A percentile compares a stretch with the other conserved stretches of the same genome.
Evolutionary conservation across 2,797 vertebrate species (phyloP).

Genomic region (Columba guinea): DNA sequence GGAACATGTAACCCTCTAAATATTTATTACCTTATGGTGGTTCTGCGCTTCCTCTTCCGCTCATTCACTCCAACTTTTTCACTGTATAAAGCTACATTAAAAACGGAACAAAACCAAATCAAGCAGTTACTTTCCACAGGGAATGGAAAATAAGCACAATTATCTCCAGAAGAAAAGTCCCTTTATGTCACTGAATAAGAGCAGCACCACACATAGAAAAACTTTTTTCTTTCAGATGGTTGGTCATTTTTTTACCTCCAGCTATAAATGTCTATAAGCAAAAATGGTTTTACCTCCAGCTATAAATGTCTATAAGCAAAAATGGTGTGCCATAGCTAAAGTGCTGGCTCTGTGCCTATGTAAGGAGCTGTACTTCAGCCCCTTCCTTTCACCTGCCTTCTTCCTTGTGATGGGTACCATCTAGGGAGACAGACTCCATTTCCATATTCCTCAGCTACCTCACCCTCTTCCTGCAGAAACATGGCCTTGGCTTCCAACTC

Average conservation of each 20-base stretch:
- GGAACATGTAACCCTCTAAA: not conserved
- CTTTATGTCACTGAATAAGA: not conserved
- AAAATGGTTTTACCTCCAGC: too few species aligned
- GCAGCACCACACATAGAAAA: not conserved
- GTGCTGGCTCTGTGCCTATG: accelerated
- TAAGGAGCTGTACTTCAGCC: not conserved
- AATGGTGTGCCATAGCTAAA: not conserved
- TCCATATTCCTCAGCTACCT: not conserved
- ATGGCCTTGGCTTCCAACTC: too few species aligned
- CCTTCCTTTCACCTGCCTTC: not conserved
- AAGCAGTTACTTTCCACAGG: not conserved
- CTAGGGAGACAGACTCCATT: not conserved
- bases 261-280: not conserved
- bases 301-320: not conserved
- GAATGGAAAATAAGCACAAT: not conserved
- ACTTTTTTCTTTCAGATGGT: not conserved
- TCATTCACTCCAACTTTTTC: slow-evolving; percentile 97
- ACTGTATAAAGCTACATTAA: slow-evolving; percentile 89
- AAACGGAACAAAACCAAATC: not conserved
- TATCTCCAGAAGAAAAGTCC: not conserved
- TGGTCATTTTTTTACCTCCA: not conserved
- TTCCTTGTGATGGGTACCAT: not conserved
- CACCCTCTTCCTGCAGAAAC: not conserved
- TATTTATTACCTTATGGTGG: slow-evolving; percentile 92
- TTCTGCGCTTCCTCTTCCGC: slow-evolving; percentile 95